Evolutionary conservation across 2,113 vertebrate species (phyloP), one percentile per base, ranked within the genome.

Genomic region (Pygoscelis adeliae): DNA sequence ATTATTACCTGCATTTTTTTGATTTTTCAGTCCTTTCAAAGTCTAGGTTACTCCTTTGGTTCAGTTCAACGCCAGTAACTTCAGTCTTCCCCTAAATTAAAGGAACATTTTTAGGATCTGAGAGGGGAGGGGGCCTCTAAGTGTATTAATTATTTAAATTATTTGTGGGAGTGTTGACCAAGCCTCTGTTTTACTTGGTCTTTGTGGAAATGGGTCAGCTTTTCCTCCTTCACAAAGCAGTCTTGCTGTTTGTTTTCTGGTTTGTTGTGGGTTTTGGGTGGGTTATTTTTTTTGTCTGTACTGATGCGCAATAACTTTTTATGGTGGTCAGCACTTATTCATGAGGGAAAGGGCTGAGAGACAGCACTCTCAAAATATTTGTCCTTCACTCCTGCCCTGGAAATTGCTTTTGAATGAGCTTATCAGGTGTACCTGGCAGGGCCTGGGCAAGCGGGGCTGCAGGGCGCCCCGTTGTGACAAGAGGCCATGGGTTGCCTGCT

Each of bases 211-310:
- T 3, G 9, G 11, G 3, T 79, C 34, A 47, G 23, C 3, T 87
- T 61, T 87, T 78, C 11, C 34, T 59, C 11, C 17, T 85, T 73
- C 12, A 16, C 30, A 25, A 46, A 30, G 25, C 36, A 61, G 11
- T 11, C 26, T 62, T 56, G 7, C 13, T 40, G 5, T 53, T 66
- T 40, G 13, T 13, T 49, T 62, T 85, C 50, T 63, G 27, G 17
- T 58, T 63, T 3, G 0, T 59, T 16, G 10, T 42, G 40, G 2
- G 0, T 29, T 62, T 56, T 7, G 13, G 5, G 13, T 15, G 20
- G 1, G 11, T 32, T 78, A 12, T 36, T 59, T 66, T 30, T 49
- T 49, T 38, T 58, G 27, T 50, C 46, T 53, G 14, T 69, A 36
- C 2, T 79, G 38, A 26, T 5, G 6, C 63, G 5, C 42, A 59